A percentile compares a stretch with the other conserved stretches of the same genome.
phyloP scores from a whole-genome alignment of 2,888 invertebrate genomes.

The Rutpela maculata region DNA sequence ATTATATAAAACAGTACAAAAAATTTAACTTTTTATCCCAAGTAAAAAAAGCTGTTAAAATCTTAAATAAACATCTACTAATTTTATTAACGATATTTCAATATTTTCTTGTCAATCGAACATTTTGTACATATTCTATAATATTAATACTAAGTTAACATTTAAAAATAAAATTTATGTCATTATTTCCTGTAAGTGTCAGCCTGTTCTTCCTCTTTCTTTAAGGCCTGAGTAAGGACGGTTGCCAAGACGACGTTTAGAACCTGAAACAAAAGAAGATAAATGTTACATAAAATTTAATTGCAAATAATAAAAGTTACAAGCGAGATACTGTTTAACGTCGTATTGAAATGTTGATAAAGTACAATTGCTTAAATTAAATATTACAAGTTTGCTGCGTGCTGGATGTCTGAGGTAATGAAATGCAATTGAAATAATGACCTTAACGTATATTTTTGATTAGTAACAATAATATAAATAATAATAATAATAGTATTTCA shows the following conservation, averaged over 20 bases:
- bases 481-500: too few species aligned
- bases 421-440: too few species aligned
- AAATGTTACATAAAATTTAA: constrained; percentile 10
- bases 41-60: background rate
- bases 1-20: too few species aligned
- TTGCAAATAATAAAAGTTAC: background rate
- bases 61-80: background rate
- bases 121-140: constrained; percentile 1
- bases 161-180: constrained; percentile 34
- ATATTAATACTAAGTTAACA: constrained; percentile 30
- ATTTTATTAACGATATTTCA: background rate
- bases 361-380: background rate
- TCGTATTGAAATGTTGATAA: background rate
- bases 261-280: constrained; percentile 57
- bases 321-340: background rate
- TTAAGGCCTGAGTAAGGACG: constrained; percentile 83
- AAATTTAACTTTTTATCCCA: too few species aligned
- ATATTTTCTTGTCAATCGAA: background rate
- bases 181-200: constrained; percentile 61
- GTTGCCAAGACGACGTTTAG: constrained; percentile 83
- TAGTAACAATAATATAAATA: too few species aligned
- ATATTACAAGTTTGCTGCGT: background rate
- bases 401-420: background rate
- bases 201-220: constrained; percentile 81
- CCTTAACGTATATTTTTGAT: too few species aligned